Percentiles rank a stretch among this genome's conserved stretches.
Evolutionary conservation across 1,140 invertebrate genomes (phyloP).

Genomic region (Bathynomus jamesi): DNA sequence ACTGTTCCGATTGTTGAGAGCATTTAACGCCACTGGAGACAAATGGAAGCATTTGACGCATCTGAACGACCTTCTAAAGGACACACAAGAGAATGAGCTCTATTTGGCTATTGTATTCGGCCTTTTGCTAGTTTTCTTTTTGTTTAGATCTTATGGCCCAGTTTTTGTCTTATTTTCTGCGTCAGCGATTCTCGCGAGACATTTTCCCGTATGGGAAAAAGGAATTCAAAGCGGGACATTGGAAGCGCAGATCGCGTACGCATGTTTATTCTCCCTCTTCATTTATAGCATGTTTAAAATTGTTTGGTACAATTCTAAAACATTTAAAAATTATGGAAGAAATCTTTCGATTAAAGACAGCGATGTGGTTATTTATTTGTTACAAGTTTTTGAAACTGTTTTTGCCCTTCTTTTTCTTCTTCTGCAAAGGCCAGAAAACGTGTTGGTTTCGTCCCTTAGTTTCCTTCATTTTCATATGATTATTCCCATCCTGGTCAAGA

Average conservation of each 20-base stretch:
- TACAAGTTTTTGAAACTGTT: not conserved
- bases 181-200: conserved; percentile 10
- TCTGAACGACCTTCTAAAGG: conserved; percentile 42
- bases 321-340: not conserved
- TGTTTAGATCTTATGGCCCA: conserved; percentile 14
- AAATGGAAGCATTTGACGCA: conserved; percentile 59
- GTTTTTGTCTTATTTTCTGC: conserved; percentile 5
- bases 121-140: conserved; percentile 4
- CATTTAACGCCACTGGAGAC: conserved; percentile 76
- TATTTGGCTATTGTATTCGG: conserved; percentile 12
- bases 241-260: conserved; percentile 17
- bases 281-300: conserved; percentile 15
- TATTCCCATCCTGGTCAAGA: not conserved
- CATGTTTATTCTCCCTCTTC: conserved; percentile 13
- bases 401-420: conserved; percentile 30
- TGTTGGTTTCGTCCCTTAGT: conserved; percentile 20
- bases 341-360: not conserved
- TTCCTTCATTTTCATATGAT: conserved; percentile 24
- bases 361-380: not conserved
- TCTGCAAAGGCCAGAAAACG: conserved; percentile 31
- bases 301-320: not conserved
- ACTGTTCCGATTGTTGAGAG: conserved; percentile 45
- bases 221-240: conserved; percentile 2
- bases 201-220: conserved; percentile 15
- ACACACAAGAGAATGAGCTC: conserved; percentile 3